Evolutionary conservation across 2,113 vertebrate species (phyloP).

Genomic region (Silurus glanis): DNA sequence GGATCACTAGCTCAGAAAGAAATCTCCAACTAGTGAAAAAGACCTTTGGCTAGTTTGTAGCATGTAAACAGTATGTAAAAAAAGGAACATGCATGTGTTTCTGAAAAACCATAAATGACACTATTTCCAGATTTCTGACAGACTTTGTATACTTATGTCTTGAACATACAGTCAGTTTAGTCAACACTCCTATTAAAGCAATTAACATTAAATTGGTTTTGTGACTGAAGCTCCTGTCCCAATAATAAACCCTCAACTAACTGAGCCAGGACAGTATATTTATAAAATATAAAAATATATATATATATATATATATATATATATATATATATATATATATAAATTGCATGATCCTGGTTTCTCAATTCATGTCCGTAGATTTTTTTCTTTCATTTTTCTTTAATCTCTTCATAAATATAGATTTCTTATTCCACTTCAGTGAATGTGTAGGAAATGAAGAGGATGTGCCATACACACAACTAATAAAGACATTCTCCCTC

Average conservation of each 20-base stretch:
- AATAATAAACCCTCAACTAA: background rate
- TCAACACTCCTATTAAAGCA: background rate
- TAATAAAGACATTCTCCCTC: background rate
- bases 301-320: too few relatives aligned
- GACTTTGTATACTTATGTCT: background rate
- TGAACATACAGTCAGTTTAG: background rate
- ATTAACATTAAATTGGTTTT: background rate
- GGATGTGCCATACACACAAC: background rate
- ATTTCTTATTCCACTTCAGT: background rate
- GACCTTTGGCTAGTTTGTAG: too few relatives aligned
- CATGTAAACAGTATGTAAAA: too few relatives aligned
- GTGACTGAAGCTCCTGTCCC: background rate
- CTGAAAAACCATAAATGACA: too few relatives aligned
- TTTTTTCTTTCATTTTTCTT: background rate
- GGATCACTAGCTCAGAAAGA: too few relatives aligned
- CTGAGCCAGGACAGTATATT: background rate
- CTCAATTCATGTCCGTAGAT: background rate
- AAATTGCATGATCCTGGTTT: background rate
- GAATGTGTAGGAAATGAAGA: background rate
- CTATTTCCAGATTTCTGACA: too few relatives aligned
- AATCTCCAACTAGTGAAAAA: too few relatives aligned
- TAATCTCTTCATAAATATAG: background rate
- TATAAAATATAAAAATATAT: too few relatives aligned
- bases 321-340: too few relatives aligned
- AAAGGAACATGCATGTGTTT: too few relatives aligned